phyloP scores from a whole-genome alignment of 2,888 invertebrate species.

The Perizoma flavofasciatum region DNA sequence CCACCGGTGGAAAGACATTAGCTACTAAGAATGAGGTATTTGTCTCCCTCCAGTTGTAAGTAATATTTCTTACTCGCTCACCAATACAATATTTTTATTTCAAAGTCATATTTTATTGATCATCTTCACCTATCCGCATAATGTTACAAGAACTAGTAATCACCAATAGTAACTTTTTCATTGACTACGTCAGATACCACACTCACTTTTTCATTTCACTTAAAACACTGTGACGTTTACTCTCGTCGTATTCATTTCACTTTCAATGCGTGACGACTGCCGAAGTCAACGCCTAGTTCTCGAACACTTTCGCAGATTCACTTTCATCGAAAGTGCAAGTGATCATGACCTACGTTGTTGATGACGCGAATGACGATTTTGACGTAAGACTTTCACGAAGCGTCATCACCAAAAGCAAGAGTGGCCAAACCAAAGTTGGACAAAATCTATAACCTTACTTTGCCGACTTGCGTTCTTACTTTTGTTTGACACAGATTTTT shows the following conservation, averaged over 20 bases:
- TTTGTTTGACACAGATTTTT: conserved; percentile 22
- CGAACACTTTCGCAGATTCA: conserved; percentile 41
- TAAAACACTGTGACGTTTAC: not conserved
- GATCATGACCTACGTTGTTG: conserved; percentile 53
- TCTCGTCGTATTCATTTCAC: not conserved
- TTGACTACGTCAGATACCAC: conserved; percentile 10
- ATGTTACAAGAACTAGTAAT: not conserved
- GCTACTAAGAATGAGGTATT: no score
- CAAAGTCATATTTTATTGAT: conserved; percentile 11
- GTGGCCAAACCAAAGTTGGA: no score
- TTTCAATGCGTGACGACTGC: conserved; percentile 5
- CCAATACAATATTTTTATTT: not conserved
- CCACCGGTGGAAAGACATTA: no score
- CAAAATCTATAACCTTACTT: conserved; percentile 33
- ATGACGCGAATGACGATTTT: conserved; percentile 42
- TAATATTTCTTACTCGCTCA: no score
- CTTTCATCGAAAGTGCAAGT: conserved; percentile 66
- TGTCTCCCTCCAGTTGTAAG: no score
- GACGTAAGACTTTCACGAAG: conserved; percentile 47
- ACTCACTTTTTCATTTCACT: conserved; percentile 11
- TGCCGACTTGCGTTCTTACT: conserved; percentile 13
- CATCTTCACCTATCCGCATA: conserved; percentile 11
- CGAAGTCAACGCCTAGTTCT: conserved; percentile 13
- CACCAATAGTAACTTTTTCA: not conserved
- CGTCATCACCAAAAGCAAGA: conserved; percentile 50